A percentile compares a stretch with the other conserved stretches of the same genome.
These are phyloP conservation scores for Channallabes apus DNA, from an alignment of 2,797 vertebrate genomes.

Conservation along the genomic window DNA sequence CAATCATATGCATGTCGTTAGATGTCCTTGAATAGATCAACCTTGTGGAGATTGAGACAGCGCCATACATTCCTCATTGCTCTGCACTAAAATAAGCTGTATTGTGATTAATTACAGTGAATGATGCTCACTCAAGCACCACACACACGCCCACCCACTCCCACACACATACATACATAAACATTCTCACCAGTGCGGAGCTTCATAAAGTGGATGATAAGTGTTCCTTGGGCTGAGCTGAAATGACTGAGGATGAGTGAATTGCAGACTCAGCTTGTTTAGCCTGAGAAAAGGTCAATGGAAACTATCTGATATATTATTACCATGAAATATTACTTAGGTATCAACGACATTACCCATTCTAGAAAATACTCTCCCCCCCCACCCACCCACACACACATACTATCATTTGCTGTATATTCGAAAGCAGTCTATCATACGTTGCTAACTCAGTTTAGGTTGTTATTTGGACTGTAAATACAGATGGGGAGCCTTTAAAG, in stretches of 20 bases:
- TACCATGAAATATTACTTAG: constrained; percentile 54
- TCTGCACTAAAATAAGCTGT: constrained; percentile 55
- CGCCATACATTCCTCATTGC: constrained; percentile 54
- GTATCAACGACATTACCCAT: constrained; percentile 33
- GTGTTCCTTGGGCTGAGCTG: constrained; percentile 46
- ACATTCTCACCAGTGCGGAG: constrained; percentile 34
- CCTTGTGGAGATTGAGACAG: constrained; percentile 51
- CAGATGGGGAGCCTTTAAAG: constrained; percentile 7
- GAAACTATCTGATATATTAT: constrained; percentile 55
- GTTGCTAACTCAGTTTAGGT: constrained; percentile 42
- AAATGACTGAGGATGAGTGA: constrained; percentile 54
- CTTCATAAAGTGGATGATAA: constrained; percentile 45
- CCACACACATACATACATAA: constrained; percentile 24
- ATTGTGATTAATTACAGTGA: constrained; percentile 62
- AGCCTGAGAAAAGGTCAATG: constrained; percentile 59
- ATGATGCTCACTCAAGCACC: constrained; percentile 58
- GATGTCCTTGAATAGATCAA: constrained; percentile 57
- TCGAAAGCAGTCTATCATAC: constrained; percentile 30
- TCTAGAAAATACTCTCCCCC: constrained; percentile 17
- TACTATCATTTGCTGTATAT: background rate
- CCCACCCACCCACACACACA: background rate
- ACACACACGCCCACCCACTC: constrained; percentile 40
- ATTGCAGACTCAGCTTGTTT: constrained; percentile 56
- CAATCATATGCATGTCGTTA: constrained; percentile 31
- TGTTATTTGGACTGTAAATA: constrained; percentile 43